Base-by-base conservation (phyloP, 2,888 invertebrate genomes). In the Allygus modestus region DNA sequence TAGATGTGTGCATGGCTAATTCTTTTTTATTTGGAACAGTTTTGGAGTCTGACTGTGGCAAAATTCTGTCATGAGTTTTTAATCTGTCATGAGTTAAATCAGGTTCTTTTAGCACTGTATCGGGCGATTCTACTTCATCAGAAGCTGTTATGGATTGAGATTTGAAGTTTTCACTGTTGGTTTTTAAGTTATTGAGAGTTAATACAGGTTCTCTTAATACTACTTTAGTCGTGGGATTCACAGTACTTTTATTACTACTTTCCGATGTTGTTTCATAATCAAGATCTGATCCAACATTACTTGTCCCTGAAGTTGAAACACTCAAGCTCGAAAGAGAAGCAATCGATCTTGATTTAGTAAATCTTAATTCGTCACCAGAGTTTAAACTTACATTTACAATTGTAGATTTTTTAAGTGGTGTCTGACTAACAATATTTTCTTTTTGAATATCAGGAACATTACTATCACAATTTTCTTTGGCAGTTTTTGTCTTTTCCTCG, bases 311-410 rank as follows among this genome's bases (percentile, higher is more conserved):
- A 73, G 73, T 73, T 31, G 73, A 23, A 9, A 73, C 43, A 43
- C 73, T 73, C 1, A 73, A 26, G 23, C 73, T 73, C 1, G 73
- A 73, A 31, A 73, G 23, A 23, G 73, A 37, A 7, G 41, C 15
- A 73, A 23, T 12, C 15, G 73, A 20, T 41, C 73, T 73, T 73
- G 73, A 73, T 5, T 73, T 37, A 9, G 73, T 23, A 41, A 73
- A 73, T 43, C 33, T 41, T 73, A 73, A 12, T 37, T 73, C 73
- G 0, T 73, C 43, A 41, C 43, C 43, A 41, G 37, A 4, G 17
- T 41, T 73, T 37, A 73, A 41, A 7, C n/a, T 73, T 4, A 73
- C 73, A 73, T 73, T 73, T 41, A 73, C 37, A 20, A 73, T 43
- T 43, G 73, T 20, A 33, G 33, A 26, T 20, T 73, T 43, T n/a